Evolutionary conservation across 1,140 invertebrate genomes (phyloP), one percentile per base, ranked within the genome.

Genomic region (Panagrolaimus sp.): DNA sequence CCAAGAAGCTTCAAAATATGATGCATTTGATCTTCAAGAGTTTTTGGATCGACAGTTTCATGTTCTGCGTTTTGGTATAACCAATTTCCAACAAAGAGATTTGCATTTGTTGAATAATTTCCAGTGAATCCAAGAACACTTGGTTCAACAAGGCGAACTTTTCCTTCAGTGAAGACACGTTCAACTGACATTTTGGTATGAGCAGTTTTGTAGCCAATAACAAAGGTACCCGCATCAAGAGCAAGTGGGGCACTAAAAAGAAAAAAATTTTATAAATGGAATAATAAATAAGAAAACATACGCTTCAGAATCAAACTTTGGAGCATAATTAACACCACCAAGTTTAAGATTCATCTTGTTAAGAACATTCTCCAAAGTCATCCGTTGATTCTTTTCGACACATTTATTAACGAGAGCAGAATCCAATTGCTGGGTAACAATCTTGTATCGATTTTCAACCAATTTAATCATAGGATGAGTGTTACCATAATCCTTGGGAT

Each of bases 381-480:
- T 58, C 10, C 17, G 10, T 28, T 58, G 52, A 21, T 58, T 58
- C 17, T n/a, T 21, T 28, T 26, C 28, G 17, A 58, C 52, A 28
- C 21, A 21, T 26, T 21, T 10, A 5, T 58, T 21, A 28, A 58
- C 52, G 1, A 26, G 21, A 12, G 52, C 52, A 5, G 21, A n/a
- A 28, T 58, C 52, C 1, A 58, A 21, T 12, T 58, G 52, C 8
- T 58, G 52, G 3, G 28, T 28, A 21, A 58, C n/a, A 24, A 58
- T 58, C 52, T 58, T 58, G 52, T 58, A 58, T 5, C 28, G 21
- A 1, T 10, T 21, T 14, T 58, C 52, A 14, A 21, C 17, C 10
- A 58, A 21, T 28, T 58, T 58, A 12, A 58, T 12, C 52, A 58
- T 58, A 12, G 52, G 10, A 58, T 58, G 52, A 12, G 52, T 58